Evolutionary conservation across 2,113 vertebrate species (phyloP), one percentile per base, ranked within the genome.

Genomic region (Caretta caretta): DNA sequence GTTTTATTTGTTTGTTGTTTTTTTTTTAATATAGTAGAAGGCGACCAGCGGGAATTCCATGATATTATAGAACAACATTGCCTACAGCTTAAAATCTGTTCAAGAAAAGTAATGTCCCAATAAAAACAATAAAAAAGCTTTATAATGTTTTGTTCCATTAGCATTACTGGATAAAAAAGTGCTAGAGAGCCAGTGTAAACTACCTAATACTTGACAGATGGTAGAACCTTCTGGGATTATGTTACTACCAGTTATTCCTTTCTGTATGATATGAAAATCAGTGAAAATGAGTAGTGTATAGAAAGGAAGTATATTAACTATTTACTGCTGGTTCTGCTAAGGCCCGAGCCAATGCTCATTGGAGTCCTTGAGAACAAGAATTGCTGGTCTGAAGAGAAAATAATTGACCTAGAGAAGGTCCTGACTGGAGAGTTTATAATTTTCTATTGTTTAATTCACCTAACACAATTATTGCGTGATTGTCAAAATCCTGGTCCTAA

Each of bases 41-140:
- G 57, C 82, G 65, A 50, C 86, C 87, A 25, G 65, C 25, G 86
- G 90, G 95, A 95, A 9, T 92, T 31, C 80, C 11, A 59, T 80
- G 29, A 79, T 91, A 91, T 86, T 89, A 65, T 1, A 75, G 54
- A 95, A 83, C 86, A 59, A 57, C 17, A 80, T 98, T 90, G 90
- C 95, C 94, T 59, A 84, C 1, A 93, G 96, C 95, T 93, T 81
- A 93, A 97, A 98, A 97, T 97, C 93, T 98, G 97, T 97, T 97
- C 89, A 54, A 53, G 46, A 57, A 88, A 96, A 95, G 79, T 88
- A 88, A 95, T 89, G 65, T 78, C 48, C 89, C 90, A 80, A 90
- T 87, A 84, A 84, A 94, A 89, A n/a, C 86, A 62, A 83, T 65
- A 53, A 69, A 95, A 54, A 65, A 56, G 3, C 88, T 94, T 94